phyloP scores from a whole-genome alignment of 2,113 vertebrate genomes.

The Eulemur macaco region DNA sequence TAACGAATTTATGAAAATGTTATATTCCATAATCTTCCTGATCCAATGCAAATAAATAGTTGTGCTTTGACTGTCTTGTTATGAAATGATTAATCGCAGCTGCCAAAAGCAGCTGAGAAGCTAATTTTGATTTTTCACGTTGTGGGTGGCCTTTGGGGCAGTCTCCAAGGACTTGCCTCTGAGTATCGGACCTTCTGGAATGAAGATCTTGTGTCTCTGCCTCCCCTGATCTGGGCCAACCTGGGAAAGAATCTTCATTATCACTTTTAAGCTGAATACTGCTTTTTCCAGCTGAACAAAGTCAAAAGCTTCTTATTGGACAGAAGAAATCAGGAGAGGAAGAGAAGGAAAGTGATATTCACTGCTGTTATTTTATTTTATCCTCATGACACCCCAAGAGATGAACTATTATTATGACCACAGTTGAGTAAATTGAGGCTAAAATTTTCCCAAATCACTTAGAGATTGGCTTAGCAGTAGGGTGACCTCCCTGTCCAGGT shows the following conservation, averaged over 20 bases:
- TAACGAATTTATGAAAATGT: constrained; percentile 85
- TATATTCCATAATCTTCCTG: constrained; percentile 84
- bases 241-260: neutral
- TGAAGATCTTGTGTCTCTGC: neutral
- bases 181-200: neutral
- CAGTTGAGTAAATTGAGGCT: neutral
- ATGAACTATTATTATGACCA: neutral
- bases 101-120: constrained; percentile 72
- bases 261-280: neutral
- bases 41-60: constrained; percentile 84
- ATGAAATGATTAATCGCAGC: constrained; percentile 84
- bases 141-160: constrained; percentile 68
- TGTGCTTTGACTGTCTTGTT: constrained; percentile 80
- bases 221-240: neutral
- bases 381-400: neutral
- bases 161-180: constrained; percentile 64
- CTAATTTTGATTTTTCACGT: constrained; percentile 78
- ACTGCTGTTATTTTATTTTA: constrained; percentile 12
- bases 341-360: neutral
- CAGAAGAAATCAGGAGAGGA: neutral
- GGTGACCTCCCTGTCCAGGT: neutral
- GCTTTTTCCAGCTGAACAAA: constrained; percentile 21
- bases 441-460: neutral
- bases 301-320: neutral
- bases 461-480: neutral